phyloP scores from a whole-genome alignment of 2,797 vertebrate species.

The Eospalax fontanierii region DNA sequence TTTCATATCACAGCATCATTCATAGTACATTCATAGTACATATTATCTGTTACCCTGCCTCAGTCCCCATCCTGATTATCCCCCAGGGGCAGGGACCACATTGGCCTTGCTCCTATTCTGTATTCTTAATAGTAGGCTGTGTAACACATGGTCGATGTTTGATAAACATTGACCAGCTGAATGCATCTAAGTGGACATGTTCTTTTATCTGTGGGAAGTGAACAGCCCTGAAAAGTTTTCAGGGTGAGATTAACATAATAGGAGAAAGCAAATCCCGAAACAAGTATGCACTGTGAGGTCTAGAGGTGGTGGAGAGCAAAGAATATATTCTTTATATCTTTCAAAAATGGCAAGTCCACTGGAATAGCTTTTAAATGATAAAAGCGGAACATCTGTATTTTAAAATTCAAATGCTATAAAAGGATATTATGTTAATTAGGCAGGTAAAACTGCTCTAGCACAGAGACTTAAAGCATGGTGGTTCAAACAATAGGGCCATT shows the following conservation, averaged over 20 bases:
- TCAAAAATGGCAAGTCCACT: not conserved
- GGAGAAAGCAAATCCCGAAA: not conserved
- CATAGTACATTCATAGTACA: not conserved
- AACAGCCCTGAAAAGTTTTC: not conserved
- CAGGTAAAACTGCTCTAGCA: not conserved
- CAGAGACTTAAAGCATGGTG: not conserved
- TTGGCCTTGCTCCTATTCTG: not conserved
- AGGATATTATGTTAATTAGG: constrained; percentile 18
- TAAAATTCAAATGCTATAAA: constrained; percentile 8
- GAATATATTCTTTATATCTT: constrained; percentile 47
- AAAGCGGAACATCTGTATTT: constrained; percentile 18
- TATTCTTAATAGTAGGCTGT: not conserved
- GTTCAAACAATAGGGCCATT: not conserved
- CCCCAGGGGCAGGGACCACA: not conserved
- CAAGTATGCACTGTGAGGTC: not conserved
- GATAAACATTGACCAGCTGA: not conserved
- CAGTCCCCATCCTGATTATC: not conserved
- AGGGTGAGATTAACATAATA: not conserved
- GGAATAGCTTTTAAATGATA: constrained; percentile 57
- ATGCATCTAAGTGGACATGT: not conserved
- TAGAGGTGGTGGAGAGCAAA: not conserved
- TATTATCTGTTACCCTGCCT: not conserved
- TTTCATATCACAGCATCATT: not conserved
- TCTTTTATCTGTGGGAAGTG: not conserved
- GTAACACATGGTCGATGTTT: not conserved